These are phyloP conservation scores for Strongylocentrotus purpuratus DNA, from an alignment of 35 echinoderm and acorn worm species.

Conservation along the genomic window DNA sequence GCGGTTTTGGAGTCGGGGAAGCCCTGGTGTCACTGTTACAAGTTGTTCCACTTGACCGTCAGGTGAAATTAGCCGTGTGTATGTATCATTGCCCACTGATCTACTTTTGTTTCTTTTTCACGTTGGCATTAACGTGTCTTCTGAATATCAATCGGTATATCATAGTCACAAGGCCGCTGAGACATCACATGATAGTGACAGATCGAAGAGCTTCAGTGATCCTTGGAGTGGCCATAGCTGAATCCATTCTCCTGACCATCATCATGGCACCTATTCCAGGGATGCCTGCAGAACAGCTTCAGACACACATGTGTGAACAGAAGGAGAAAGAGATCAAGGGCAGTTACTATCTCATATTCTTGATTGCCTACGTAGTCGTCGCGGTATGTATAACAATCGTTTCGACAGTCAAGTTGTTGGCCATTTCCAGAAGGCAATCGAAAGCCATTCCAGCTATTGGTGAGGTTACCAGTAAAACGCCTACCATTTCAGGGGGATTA, in stretches of 20 bases:
- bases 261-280: not conserved
- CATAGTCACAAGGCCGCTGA: not conserved
- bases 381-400: not conserved
- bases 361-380: not conserved
- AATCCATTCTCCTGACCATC: not conserved
- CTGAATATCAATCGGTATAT: not conserved
- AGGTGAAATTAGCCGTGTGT: not conserved
- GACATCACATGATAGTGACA: not conserved
- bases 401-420: not conserved
- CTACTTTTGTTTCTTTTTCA: not conserved
- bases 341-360: not conserved
- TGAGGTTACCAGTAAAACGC: not conserved
- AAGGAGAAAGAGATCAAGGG: not conserved
- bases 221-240: not conserved
- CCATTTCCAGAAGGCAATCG: not conserved
- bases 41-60: not conserved
- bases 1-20: not conserved
- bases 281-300: not conserved
- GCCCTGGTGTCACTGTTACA: not conserved
- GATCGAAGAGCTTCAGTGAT: not conserved
- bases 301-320: not conserved
- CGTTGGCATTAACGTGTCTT: not conserved
- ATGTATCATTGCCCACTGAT: not conserved
- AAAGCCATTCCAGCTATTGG: not conserved
- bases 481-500: not conserved